A percentile compares a stretch with the other conserved stretches of the same genome.
Evolutionary conservation across 2,888 invertebrate species (phyloP).

Genomic region (Octonoba sinensis): DNA sequence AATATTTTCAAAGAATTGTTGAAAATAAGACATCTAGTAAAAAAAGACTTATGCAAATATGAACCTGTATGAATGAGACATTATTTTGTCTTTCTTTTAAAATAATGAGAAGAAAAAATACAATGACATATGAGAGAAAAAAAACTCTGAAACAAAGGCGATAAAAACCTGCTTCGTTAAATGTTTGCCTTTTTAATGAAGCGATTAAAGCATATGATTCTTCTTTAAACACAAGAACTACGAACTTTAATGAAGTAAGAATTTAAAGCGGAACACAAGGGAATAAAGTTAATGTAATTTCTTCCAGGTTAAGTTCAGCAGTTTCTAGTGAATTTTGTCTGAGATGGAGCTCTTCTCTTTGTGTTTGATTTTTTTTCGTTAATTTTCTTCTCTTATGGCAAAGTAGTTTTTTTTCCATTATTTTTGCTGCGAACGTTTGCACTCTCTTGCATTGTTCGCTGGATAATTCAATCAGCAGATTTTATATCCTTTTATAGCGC

Average conservation of each 20-base stretch:
- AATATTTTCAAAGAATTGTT: no score
- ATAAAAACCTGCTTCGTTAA: slow-evolving; percentile 10
- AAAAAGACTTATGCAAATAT: no score
- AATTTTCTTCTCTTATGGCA: slow-evolving; percentile 1
- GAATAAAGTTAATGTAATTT: slow-evolving; percentile 43
- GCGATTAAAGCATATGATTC: slow-evolving; percentile 42
- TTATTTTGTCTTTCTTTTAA: no score
- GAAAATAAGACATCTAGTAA: no score
- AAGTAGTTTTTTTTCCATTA: not conserved
- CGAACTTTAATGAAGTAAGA: slow-evolving; percentile 50
- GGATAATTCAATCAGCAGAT: no score
- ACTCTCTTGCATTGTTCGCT: no score
- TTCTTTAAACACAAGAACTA: slow-evolving; percentile 40
- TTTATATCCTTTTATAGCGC: no score
- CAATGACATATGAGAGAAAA: slow-evolving; percentile 13
- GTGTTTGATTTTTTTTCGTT: not conserved
- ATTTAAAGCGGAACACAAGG: slow-evolving; percentile 37
- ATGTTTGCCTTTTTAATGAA: slow-evolving; percentile 51
- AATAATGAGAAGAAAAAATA: not conserved
- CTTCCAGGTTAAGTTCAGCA: slow-evolving; percentile 16
- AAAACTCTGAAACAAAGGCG: not conserved
- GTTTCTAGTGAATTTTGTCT: slow-evolving; percentile 3
- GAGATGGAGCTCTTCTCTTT: not conserved
- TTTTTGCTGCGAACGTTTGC: no score
- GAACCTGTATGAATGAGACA: no score